Base-by-base conservation (phyloP, 2,888 invertebrate genomes). In the Euspilapteryx auroguttella region DNA sequence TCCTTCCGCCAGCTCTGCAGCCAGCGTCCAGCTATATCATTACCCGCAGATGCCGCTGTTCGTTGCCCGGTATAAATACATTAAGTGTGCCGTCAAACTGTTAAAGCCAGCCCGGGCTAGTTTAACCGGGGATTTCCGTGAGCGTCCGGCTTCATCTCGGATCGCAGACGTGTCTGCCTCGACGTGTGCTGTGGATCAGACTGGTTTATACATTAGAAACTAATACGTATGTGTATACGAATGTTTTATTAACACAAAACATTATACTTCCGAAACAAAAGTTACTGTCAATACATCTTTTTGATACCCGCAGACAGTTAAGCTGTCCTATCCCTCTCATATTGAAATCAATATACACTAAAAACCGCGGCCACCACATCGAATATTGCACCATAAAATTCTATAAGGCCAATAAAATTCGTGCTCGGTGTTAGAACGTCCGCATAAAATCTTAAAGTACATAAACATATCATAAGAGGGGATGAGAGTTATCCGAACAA, bases 401-500 rank as follows among this genome's bases (percentile, higher is more conserved):
- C 71, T 75, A 73, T 71, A 71, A 73, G 58, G 61, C 61, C 68
- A 66, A 73, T 73, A 75, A 75, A 73, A 71, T 57, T 69, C 73
- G 73, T 73, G 73, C 71, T 55, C 47, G 40, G 73, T 68, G 66
- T 73, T 56, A 62, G 66, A 73, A 73, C 65, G 65, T 59, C 59
- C 73, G 61, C 71, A 73, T 75, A 73, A 75, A 73, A 73, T 71
- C 71, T 59, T 53, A 63, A 66, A 71, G 71, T 71, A 73, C 73
- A 71, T 73, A 75, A 73, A 75, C 75, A 73, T 75, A 73, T 73
- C 71, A 71, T 75, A 73, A 73, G 69, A 57, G 64, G 65, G 64
- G 66, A 56, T 63, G 54, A 57, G 58, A 63, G 68, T 63, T 68
- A 65, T 64, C 55, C n/a, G n/a, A n/a, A n/a, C n/a, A n/a, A n/a